phyloP scores from a whole-genome alignment of 2,797 vertebrate genomes.

The Synanceia verrucosa region DNA sequence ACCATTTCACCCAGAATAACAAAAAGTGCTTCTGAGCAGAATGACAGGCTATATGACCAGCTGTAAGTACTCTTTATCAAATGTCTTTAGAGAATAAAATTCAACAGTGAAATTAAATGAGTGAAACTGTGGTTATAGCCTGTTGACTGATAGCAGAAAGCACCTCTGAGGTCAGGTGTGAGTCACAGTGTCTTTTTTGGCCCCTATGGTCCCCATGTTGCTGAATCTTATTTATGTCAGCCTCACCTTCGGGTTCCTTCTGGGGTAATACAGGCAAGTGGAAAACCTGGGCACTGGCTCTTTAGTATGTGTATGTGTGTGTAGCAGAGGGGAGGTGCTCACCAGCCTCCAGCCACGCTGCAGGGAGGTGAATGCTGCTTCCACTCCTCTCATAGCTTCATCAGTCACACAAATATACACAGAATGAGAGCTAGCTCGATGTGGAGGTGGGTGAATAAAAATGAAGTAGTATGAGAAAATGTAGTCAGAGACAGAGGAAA shows the following conservation, averaged over 20 bases:
- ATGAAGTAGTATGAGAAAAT: conserved; percentile 4
- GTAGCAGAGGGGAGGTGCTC: conserved; percentile 20
- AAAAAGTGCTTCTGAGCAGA: no score
- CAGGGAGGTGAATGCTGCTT: conserved; percentile 41
- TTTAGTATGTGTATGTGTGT: conserved; percentile 21
- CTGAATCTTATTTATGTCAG: conserved; percentile 25
- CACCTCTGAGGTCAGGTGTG: conserved; percentile 6
- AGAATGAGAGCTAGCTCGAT: conserved; percentile 20
- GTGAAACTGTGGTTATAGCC: no score
- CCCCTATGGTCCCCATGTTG: neutral
- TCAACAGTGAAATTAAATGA: no score
- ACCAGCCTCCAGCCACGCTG: conserved; percentile 37
- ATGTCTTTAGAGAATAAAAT: no score
- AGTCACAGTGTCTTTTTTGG: neutral
- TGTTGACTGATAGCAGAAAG: conserved; percentile 2
- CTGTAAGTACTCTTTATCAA: no score
- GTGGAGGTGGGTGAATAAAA: conserved; percentile 27
- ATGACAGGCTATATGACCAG: no score
- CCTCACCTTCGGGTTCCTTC: conserved; percentile 23
- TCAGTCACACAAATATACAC: conserved; percentile 53
- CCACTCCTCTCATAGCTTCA: conserved; percentile 40
- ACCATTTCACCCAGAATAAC: no score
- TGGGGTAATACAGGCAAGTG: conserved; percentile 15
- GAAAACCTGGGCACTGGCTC: conserved; percentile 25
- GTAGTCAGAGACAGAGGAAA: neutral